Conservation (phyloP, 2,797 vertebrate species). For the Ctenopoma kingsleyae region DNA sequence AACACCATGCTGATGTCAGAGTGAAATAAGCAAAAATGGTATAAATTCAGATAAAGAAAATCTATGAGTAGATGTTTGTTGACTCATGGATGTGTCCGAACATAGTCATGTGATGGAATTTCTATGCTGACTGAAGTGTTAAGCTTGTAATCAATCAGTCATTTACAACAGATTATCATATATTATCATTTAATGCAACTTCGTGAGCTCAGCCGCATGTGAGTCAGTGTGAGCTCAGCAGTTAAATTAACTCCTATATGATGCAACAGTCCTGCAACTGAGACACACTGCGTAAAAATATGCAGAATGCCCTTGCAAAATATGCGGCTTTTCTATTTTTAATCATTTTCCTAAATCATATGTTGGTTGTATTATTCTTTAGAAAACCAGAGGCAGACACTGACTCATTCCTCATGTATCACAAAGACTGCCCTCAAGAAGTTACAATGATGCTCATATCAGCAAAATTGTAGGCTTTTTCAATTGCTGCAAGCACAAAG, state of each 20-base stretch:
- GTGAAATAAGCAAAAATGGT: not conserved
- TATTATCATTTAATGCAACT: slow-evolving; percentile 46
- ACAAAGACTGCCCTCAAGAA: slow-evolving; percentile 36
- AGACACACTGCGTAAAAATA: slow-evolving; percentile 24
- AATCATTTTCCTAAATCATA: slow-evolving; percentile 30
- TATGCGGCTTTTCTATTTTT: slow-evolving; percentile 32
- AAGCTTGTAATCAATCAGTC: slow-evolving; percentile 42
- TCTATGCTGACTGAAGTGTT: slow-evolving; percentile 24
- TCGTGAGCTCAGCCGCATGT: slow-evolving; percentile 26
- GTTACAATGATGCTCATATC: slow-evolving; percentile 40
- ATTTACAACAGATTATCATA: slow-evolving; percentile 49
- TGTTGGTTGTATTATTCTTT: slow-evolving; percentile 13
- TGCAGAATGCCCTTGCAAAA: slow-evolving; percentile 41
- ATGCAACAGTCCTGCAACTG: slow-evolving; percentile 66
- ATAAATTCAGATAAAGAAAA: slow-evolving; percentile 5
- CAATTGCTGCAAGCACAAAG: slow-evolving; percentile 19
- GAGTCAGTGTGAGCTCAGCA: slow-evolving; percentile 67
- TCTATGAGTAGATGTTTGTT: slow-evolving; percentile 9
- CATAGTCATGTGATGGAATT: slow-evolving; percentile 4
- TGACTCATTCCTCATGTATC: slow-evolving; percentile 35
- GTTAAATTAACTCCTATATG: slow-evolving; percentile 42
- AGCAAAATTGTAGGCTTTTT: slow-evolving; percentile 41
- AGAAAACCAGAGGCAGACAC: slow-evolving; percentile 22
- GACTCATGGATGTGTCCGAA: slow-evolving; percentile 12
- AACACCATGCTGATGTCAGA: slow-evolving; percentile 1